Evolutionary conservation across 2,113 vertebrate species (phyloP).

Genomic region (Poeciliopsis retropinna): DNA sequence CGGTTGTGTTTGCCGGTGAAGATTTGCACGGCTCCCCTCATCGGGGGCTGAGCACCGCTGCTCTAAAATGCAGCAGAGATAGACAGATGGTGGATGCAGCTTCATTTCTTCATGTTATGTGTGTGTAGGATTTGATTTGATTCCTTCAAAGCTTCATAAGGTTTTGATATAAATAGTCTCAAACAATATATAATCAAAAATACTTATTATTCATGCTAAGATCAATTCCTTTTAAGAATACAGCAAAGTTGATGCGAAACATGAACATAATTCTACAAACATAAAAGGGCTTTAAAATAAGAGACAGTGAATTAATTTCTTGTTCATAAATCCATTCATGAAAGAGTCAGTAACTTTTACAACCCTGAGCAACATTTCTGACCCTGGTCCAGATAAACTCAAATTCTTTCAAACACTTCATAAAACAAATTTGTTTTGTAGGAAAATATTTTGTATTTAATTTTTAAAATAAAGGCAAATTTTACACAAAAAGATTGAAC

Average conservation of each 20-base stretch:
- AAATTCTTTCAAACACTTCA: too few relatives aligned
- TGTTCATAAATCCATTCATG: too few relatives aligned
- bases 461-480: too few relatives aligned
- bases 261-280: background rate
- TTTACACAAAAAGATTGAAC: too few relatives aligned
- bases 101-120: background rate
- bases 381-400: too few relatives aligned
- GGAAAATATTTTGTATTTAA: too few relatives aligned
- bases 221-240: background rate
- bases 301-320: too few relatives aligned
- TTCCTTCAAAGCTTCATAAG: background rate
- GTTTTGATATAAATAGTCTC: background rate
- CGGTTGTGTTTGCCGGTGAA: conserved; percentile 39
- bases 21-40: conserved; percentile 43
- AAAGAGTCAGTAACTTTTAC: too few relatives aligned
- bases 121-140: background rate
- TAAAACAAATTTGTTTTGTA: too few relatives aligned
- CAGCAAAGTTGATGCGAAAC: background rate
- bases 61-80: conserved; percentile 16
- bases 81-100: conserved; percentile 1
- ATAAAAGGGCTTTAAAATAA: too few relatives aligned
- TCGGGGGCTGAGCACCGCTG: conserved; percentile 9
- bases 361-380: too few relatives aligned
- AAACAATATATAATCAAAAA: background rate
- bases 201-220: background rate